Evolutionary conservation across 1,140 invertebrate genomes (phyloP), one percentile per base, ranked within the genome.

Genomic region (Procambarus clarkii): DNA sequence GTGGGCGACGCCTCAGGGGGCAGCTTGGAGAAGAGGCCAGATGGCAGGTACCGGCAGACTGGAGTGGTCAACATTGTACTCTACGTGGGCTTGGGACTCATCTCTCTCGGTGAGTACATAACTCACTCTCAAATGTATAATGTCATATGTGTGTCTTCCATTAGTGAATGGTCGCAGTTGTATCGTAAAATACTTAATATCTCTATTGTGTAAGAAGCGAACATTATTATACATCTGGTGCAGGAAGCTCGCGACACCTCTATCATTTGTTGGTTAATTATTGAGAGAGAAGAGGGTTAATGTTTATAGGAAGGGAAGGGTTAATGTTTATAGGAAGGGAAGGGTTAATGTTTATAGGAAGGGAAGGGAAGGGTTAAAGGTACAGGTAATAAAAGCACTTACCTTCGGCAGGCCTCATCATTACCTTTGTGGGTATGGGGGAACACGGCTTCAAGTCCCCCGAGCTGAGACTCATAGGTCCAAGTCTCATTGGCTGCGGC

Each of bases 401-500:
- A 46, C 13, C 45, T 50, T 60, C 34, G 21, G 21, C 82, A 91
- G 88, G 97, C 24, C 95, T 97, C 86, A 96, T 98, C 91, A 97
- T 98, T 91, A 97, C 97, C 92, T 98, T 98, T 95, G 97, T 98
- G 46, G 97, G 97, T 92, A 97, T 97, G 81, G 97, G 97, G 92
- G 97, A 98, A 45, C 90, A 93, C 71, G 97, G 97, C 93, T 98
- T 98, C 95, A 97, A 97, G 94, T 98, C 97, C 80, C 96, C 97
- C 71, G 97, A 98, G 94, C 95, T 98, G 79, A 96, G 97, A 86
- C 95, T 98, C 91, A 97, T 98, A 94, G 97, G 97, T 69, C 97
- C 97, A 69, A 97, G 97, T 71, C 96, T 97, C 64, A 95, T 96
- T 90, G 96, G 95, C 92, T 94, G 96, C 84, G 94, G 94, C 13